Evolutionary conservation across 2,888 invertebrate species (phyloP).

Genomic region (Gastrophysa polygoni): DNA sequence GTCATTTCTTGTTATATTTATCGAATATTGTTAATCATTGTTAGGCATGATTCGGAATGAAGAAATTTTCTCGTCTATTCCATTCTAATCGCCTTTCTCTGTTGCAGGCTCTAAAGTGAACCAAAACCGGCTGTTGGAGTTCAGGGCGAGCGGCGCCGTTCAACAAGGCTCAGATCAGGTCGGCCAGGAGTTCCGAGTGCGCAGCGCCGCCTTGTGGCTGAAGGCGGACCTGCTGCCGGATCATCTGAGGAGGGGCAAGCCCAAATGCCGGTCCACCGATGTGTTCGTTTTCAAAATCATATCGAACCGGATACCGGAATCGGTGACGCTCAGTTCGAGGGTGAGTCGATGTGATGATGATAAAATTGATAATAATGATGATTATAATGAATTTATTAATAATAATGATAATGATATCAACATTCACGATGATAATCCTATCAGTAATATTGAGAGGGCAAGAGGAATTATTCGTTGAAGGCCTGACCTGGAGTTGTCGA

Average conservation of each 20-base stretch:
- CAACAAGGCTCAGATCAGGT: conserved; percentile 57
- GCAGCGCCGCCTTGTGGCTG: conserved; percentile 80
- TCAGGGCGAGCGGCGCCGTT: conserved; percentile 68
- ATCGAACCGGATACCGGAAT: conserved; percentile 60
- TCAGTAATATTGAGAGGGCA: too few relatives aligned
- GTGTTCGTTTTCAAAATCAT: conserved; percentile 57
- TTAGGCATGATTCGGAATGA: too few relatives aligned
- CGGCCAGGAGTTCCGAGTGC: conserved; percentile 71
- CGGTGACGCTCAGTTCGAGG: conserved; percentile 68
- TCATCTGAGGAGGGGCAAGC: conserved; percentile 23
- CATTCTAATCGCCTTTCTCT: conserved; percentile 15
- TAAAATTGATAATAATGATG: too few relatives aligned
- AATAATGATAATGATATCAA: too few relatives aligned
- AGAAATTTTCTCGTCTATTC: not conserved
- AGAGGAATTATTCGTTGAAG: too few relatives aligned
- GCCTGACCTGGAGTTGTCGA: too few relatives aligned
- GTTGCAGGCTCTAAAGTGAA: conserved; percentile 79
- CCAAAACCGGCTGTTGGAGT: conserved; percentile 84
- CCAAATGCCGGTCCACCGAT: conserved; percentile 51
- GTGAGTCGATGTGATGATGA: conserved; percentile 58
- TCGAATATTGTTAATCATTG: too few relatives aligned
- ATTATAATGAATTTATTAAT: too few relatives aligned
- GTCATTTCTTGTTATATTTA: too few relatives aligned
- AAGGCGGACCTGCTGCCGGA: conserved; percentile 65
- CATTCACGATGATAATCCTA: too few relatives aligned